A percentile compares a stretch with the other conserved stretches of the same genome.
These are phyloP conservation scores for Pyrgilauda ruficollis DNA, from an alignment of 2,113 vertebrate species.

Conservation along the genomic window DNA sequence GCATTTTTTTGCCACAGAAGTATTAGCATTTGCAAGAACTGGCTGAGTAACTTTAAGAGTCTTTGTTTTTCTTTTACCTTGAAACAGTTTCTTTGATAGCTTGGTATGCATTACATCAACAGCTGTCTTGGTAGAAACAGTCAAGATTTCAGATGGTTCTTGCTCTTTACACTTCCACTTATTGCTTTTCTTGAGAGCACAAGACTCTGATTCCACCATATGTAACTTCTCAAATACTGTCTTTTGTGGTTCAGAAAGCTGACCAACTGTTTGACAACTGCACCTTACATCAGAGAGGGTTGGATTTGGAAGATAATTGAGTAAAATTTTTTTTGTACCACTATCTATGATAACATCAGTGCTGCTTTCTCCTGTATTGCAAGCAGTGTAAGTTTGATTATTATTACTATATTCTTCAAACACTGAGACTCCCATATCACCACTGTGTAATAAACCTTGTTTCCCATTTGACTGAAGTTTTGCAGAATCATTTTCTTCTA, in stretches of 20 bases:
- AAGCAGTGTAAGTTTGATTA: not conserved
- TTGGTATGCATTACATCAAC: not conserved
- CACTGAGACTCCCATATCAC: not conserved
- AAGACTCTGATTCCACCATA: conserved; percentile 16
- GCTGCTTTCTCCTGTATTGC: not conserved
- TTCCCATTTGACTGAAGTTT: not conserved
- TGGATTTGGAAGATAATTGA: conserved; percentile 34
- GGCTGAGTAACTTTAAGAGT: not conserved
- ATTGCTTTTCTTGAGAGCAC: not conserved
- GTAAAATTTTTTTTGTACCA: not conserved
- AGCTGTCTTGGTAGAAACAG: not conserved
- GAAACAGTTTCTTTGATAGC: not conserved
- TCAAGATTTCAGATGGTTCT: not conserved
- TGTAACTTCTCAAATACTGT: not conserved
- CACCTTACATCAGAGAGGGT: not conserved
- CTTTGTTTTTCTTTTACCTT: not conserved
- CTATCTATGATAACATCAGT: not conserved
- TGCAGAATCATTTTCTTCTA: not conserved
- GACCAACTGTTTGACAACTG: not conserved
- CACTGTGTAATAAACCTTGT: not conserved
- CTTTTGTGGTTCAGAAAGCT: conserved; percentile 9
- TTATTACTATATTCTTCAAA: not conserved
- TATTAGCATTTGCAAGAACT: conserved; percentile 42
- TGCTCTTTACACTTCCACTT: conserved; percentile 4
- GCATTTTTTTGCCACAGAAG: conserved; percentile 43